A percentile compares a stretch with the other conserved stretches of the same genome.
Evolutionary conservation across 2,113 vertebrate genomes (phyloP).

Genomic region (Scomber colias): DNA sequence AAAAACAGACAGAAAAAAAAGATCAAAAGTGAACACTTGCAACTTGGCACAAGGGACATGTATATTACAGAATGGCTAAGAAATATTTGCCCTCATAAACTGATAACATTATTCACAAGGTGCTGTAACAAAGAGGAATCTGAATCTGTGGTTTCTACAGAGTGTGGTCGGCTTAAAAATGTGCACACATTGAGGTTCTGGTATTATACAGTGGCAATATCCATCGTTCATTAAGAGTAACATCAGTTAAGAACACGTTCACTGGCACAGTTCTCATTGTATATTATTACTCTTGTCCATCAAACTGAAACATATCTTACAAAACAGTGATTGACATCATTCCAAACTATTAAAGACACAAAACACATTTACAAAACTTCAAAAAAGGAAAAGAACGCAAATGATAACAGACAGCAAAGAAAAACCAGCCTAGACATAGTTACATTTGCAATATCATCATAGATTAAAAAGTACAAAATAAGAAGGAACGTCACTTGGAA

Average conservation of each 20-base stretch:
- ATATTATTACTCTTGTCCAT: background rate
- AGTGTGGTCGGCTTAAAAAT: slow-evolving; percentile 37
- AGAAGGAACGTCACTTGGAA: slow-evolving; percentile 42
- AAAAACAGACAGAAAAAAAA: background rate
- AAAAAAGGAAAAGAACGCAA: background rate
- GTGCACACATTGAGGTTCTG: slow-evolving; percentile 12
- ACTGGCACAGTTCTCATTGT: slow-evolving; percentile 35
- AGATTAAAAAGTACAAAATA: slow-evolving; percentile 42
- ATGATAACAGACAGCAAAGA: slow-evolving; percentile 30
- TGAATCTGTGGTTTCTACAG: slow-evolving; percentile 17
- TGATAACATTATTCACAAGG: slow-evolving; percentile 42
- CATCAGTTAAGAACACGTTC: slow-evolving; percentile 17
- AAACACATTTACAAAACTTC: slow-evolving; percentile 15
- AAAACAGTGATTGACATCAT: slow-evolving; percentile 19
- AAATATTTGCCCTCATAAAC: slow-evolving; percentile 30
- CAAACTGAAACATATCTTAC: slow-evolving; percentile 6
- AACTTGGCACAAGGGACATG: slow-evolving; percentile 82
- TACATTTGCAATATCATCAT: slow-evolving; percentile 13
- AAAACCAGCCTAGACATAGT: slow-evolving; percentile 7
- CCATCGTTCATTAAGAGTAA: slow-evolving; percentile 22
- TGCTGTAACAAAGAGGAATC: slow-evolving; percentile 48
- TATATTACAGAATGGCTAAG: slow-evolving; percentile 58
- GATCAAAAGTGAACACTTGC: slow-evolving; percentile 63
- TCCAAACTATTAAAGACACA: slow-evolving; percentile 1
- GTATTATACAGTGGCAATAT: slow-evolving; percentile 10